Evolutionary conservation across 2,797 vertebrate genomes (phyloP).

Genomic region (Lepilemur ruficaudatus): DNA sequence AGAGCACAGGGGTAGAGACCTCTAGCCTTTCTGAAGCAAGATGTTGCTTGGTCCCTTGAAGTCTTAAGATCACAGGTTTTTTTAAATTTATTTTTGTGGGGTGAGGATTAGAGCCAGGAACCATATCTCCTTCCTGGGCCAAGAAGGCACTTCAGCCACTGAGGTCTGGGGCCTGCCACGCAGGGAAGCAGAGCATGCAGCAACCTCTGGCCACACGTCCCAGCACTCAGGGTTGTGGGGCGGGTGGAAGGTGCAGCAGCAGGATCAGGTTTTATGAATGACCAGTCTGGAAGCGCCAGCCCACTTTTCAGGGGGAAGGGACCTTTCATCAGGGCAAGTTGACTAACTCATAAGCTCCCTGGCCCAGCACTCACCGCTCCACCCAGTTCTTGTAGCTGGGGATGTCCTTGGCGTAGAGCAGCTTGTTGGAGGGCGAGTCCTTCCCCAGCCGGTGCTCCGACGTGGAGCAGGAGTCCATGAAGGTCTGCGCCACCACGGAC

Average conservation of each 20-base stretch:
- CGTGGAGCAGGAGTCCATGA: slow-evolving; percentile 99
- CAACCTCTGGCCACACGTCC: not conserved
- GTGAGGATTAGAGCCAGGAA: not conserved
- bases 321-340: rapidly evolving
- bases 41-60: not conserved
- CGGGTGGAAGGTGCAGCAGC: rapidly evolving
- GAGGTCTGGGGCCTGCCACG: not conserved
- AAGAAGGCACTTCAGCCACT: not conserved
- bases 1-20: not conserved
- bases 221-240: rapidly evolving
- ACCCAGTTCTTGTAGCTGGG: slow-evolving; percentile 99
- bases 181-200: not conserved
- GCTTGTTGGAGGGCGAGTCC: slow-evolving; percentile 98
- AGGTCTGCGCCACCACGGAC: slow-evolving; percentile 97
- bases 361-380: slow-evolving; percentile 88
- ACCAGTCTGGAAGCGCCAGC: not conserved
- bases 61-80: not conserved
- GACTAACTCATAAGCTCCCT: not conserved
- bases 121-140: not conserved
- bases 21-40: not conserved
- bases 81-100: not conserved
- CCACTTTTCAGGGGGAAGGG: rapidly evolving
- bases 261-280: not conserved
- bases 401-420: slow-evolving; percentile 99
- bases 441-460: slow-evolving; percentile 98